Conservation (phyloP, 2,113 vertebrate species). For the Thymallus thymallus region DNA sequence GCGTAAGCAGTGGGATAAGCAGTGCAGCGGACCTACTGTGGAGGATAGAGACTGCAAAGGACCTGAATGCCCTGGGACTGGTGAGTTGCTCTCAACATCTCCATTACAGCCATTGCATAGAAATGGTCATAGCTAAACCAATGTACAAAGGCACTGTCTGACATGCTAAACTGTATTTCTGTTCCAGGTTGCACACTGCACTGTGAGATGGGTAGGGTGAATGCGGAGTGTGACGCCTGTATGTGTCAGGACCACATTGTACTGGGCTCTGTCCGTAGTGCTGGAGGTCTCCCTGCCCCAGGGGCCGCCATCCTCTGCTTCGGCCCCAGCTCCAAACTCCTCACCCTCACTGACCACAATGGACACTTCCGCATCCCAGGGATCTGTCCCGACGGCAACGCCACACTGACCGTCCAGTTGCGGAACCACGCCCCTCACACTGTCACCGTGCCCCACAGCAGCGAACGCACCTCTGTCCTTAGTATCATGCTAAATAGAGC, state of each 20-base stretch:
- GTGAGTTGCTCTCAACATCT: slow-evolving; percentile 23
- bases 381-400: slow-evolving; percentile 88
- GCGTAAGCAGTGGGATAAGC: slow-evolving; percentile 68
- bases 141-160: background rate
- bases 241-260: slow-evolving; percentile 86
- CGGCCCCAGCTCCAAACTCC: slow-evolving; percentile 69
- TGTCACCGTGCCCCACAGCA: slow-evolving; percentile 69
- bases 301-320: slow-evolving; percentile 79
- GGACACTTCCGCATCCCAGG: slow-evolving; percentile 87
- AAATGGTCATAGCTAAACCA: background rate
- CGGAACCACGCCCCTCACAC: slow-evolving; percentile 74
- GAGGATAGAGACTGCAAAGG: slow-evolving; percentile 83
- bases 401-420: slow-evolving; percentile 79
- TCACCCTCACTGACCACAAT: slow-evolving; percentile 79
- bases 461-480: slow-evolving; percentile 75
- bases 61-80: slow-evolving; percentile 77
- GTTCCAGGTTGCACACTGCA: slow-evolving; percentile 80
- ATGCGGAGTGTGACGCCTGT: slow-evolving; percentile 85
- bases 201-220: slow-evolving; percentile 83
- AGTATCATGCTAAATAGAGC: slow-evolving; percentile 82
- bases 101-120: background rate
- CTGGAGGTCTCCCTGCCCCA: slow-evolving; percentile 79
- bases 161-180: background rate
- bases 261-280: slow-evolving; percentile 80
- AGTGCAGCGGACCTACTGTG: slow-evolving; percentile 80